Evolutionary conservation across 2,888 invertebrate species (phyloP).

Genomic region (Sceliomorpha sp.): DNA sequence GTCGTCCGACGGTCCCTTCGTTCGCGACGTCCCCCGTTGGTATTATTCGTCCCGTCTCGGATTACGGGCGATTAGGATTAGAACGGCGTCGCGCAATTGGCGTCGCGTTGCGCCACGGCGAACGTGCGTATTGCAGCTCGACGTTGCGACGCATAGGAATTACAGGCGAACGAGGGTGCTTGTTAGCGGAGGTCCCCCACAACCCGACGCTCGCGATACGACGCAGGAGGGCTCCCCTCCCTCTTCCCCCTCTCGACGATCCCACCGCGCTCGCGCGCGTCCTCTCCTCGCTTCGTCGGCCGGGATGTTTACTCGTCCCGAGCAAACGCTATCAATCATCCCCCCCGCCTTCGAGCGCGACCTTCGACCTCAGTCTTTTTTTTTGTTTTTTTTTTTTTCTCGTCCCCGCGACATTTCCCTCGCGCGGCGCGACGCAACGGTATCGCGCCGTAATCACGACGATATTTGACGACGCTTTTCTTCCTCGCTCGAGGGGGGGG

Average conservation of each 20-base stretch:
- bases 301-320: constrained; percentile 27
- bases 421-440: neutral
- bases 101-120: constrained; percentile 9
- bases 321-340: constrained; percentile 33
- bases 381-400: neutral
- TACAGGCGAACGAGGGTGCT: constrained; percentile 51
- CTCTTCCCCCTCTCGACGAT: constrained; percentile 21
- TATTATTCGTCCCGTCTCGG: too few species aligned
- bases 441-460: too few species aligned
- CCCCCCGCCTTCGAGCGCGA: constrained; percentile 3
- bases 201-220: too few species aligned
- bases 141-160: constrained; percentile 40
- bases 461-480: too few species aligned
- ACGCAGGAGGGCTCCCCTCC: constrained; percentile 12
- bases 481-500: too few species aligned
- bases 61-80: constrained; percentile 35
- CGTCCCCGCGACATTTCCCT: neutral
- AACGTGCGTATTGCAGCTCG: constrained; percentile 26
- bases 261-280: constrained; percentile 11
- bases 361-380: neutral
- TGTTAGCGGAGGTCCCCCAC: constrained; percentile 34
- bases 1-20: too few species aligned
- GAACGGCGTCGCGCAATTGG: constrained; percentile 24
- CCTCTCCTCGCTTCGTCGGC: constrained; percentile 18
- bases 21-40: too few species aligned